Percentiles rank a stretch among this genome's conserved stretches.
Conservation (phyloP, 2,113 vertebrate species). For the Danio rerio region DNA sequence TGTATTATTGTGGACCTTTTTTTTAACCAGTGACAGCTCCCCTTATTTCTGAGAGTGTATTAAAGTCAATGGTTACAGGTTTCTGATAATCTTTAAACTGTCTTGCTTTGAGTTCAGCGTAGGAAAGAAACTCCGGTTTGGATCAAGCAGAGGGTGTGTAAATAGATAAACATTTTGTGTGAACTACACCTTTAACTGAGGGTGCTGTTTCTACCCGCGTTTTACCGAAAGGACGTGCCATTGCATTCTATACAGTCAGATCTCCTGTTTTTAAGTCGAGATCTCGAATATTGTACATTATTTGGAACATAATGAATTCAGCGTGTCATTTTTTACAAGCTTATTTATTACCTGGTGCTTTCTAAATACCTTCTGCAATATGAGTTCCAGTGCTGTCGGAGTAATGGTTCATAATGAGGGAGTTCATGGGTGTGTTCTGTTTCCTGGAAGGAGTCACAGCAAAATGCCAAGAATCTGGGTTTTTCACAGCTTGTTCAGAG, state of each 20-base stretch:
- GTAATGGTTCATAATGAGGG: neutral
- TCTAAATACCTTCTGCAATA: constrained; percentile 60
- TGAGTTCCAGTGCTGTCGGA: constrained; percentile 40
- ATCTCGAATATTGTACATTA: constrained; percentile 62
- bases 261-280: no score
- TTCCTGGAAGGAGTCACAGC: constrained; percentile 54
- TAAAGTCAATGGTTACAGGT: no score
- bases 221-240: constrained; percentile 42
- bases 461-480: constrained; percentile 59
- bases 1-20: no score
- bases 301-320: constrained; percentile 54
- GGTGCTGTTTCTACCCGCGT: constrained; percentile 38
- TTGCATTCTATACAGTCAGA: constrained; percentile 37
- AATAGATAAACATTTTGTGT: no score
- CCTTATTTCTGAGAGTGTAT: no score
- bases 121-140: no score
- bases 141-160: no score
- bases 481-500: constrained; percentile 54
- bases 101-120: no score
- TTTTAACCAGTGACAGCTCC: no score
- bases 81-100: no score
- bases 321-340: constrained; percentile 59
- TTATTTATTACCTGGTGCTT: constrained; percentile 73
- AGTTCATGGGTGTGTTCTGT: constrained; percentile 51
- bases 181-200: neutral